These are phyloP conservation scores for Eupithecia insigniata DNA, from an alignment of 2,888 invertebrate species.

Conservation along the genomic window DNA sequence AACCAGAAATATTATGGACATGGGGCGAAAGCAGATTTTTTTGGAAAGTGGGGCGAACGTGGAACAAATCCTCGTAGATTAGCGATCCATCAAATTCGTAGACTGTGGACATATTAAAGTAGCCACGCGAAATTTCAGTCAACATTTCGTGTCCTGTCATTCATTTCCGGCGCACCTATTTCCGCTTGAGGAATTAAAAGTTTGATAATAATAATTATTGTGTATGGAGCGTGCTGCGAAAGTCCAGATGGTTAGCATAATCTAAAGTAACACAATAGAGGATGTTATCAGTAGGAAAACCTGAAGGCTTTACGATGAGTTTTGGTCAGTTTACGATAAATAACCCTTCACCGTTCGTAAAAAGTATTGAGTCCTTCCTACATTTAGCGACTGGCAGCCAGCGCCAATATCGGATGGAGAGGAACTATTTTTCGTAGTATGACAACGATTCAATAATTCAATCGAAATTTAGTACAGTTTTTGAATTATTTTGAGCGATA, in stretches of 20 bases:
- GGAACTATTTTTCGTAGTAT: too few species aligned
- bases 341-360: too few species aligned
- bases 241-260: neutral
- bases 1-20: too few species aligned
- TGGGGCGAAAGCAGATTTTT: too few species aligned
- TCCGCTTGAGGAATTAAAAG: conserved; percentile 11
- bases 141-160: conserved; percentile 8
- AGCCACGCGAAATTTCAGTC: conserved; percentile 13
- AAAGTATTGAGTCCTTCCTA: too few species aligned
- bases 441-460: too few species aligned
- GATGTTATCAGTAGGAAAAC: neutral
- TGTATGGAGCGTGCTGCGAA: conserved; percentile 10
- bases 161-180: conserved; percentile 9
- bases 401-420: too few species aligned
- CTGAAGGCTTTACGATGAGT: neutral
- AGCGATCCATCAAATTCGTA: neutral
- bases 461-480: too few species aligned
- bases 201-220: conserved; percentile 5
- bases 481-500: too few species aligned
- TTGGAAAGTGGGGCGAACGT: too few species aligned
- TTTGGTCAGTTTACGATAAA: too few species aligned
- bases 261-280: neutral
- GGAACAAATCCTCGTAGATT: neutral
- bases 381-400: too few species aligned
- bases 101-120: neutral